Evolutionary conservation across 2,797 vertebrate species (phyloP).

Genomic region (Anolis apletophallus): DNA sequence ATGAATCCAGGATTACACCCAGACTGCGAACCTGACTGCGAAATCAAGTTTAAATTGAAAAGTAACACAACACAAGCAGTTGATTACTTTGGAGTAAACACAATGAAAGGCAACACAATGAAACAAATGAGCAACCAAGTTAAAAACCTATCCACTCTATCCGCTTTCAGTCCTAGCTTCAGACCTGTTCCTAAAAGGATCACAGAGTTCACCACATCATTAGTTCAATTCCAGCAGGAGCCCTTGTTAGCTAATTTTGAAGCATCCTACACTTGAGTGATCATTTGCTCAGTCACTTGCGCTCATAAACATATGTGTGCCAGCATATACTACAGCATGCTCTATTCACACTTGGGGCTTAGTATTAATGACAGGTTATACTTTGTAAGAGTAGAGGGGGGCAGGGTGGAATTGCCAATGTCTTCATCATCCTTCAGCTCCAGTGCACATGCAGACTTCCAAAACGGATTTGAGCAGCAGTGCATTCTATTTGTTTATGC

Average conservation of each 20-base stretch:
- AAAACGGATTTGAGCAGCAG: not conserved
- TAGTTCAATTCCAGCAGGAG: not conserved
- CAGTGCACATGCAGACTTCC: not conserved
- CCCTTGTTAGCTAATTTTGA: slow-evolving; percentile 17
- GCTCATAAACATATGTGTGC: not conserved
- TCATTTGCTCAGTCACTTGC: not conserved
- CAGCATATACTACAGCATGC: not conserved
- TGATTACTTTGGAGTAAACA: not conserved
- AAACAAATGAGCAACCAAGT: not conserved
- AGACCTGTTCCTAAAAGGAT: not conserved
- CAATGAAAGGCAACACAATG: no score
- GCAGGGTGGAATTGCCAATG: not conserved
- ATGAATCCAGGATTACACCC: no score
- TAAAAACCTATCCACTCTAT: not conserved
- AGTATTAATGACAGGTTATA: slow-evolving; percentile 2
- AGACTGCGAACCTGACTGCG: no score
- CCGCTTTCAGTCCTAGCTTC: not conserved
- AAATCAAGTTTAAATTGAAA: not conserved
- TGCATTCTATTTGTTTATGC: not conserved
- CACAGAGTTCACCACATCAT: not conserved
- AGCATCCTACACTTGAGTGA: not conserved
- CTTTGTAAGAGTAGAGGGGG: not conserved
- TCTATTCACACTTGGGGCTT: slow-evolving; percentile 8
- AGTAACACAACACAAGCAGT: not conserved
- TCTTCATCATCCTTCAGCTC: not conserved